phyloP scores from a whole-genome alignment of 1,140 invertebrate species.

The Drosophila sproati region DNA sequence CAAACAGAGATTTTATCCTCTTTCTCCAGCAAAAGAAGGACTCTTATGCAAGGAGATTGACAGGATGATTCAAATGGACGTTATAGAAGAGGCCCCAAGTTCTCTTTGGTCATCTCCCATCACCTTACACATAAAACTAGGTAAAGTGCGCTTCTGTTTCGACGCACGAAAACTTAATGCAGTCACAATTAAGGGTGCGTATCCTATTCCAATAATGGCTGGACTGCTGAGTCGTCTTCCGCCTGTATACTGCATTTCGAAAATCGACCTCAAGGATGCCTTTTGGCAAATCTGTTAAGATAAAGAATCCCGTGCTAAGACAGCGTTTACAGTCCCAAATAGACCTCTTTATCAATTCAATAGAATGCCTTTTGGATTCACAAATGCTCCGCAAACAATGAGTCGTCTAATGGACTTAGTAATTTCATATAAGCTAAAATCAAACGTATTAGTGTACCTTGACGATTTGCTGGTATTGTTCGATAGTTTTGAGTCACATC shows the following conservation, averaged over 20 bases:
- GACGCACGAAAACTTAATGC: too few relatives aligned
- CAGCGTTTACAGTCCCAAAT: conserved; percentile 13
- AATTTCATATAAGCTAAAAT: not conserved
- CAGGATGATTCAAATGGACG: conserved; percentile 30
- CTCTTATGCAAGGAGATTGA: conserved; percentile 30
- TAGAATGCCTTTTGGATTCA: conserved; percentile 9
- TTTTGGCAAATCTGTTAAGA: conserved; percentile 6
- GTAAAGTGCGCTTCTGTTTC: too few relatives aligned
- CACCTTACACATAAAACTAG: too few relatives aligned
- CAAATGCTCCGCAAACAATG: conserved; percentile 9
- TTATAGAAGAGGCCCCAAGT: conserved; percentile 33
- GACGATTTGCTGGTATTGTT: not conserved
- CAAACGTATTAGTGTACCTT: not conserved
- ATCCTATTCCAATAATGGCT: not conserved
- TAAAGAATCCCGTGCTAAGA: conserved; percentile 3
- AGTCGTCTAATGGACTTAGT: not conserved
- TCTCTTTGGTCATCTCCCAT: conserved; percentile 30
- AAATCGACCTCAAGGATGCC: conserved; percentile 8
- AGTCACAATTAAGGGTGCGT: too few relatives aligned
- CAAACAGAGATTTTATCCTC: conserved; percentile 21
- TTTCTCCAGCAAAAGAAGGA: conserved; percentile 41
- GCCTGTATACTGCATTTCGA: not conserved
- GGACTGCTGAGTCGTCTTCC: conserved; percentile 3
- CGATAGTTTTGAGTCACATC: not conserved
- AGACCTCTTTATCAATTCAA: conserved; percentile 1